Percentiles rank a stretch among this genome's conserved stretches.
These are phyloP conservation scores for Drosophila tsacasi DNA, from an alignment of 1,140 invertebrate species.

Conservation along the genomic window DNA sequence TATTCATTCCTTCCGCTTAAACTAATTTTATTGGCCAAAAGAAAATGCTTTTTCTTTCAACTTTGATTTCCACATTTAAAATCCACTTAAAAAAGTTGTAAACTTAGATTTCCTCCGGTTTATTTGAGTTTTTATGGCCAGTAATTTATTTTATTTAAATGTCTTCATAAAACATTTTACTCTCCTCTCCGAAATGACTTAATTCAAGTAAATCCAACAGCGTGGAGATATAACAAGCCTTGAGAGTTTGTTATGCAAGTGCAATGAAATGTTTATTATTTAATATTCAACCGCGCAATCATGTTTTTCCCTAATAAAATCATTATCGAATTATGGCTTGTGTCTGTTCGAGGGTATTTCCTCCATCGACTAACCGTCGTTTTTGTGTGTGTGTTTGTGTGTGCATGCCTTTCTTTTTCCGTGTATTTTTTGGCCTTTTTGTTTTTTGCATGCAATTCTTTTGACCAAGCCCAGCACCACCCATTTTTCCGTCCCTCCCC, in stretches of 20 bases:
- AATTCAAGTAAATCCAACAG: not conserved
- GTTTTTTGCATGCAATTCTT: slow-evolving; percentile 59
- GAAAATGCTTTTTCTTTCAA: not conserved
- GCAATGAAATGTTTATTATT: slow-evolving; percentile 37
- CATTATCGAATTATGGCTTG: slow-evolving; percentile 27
- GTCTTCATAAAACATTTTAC: not conserved
- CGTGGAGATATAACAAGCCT: slow-evolving; percentile 6
- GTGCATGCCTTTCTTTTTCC: slow-evolving; percentile 41
- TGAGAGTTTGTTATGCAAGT: slow-evolving; percentile 11
- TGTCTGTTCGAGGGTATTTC: slow-evolving; percentile 29
- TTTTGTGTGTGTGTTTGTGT: not conserved
- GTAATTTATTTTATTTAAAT: slow-evolving; percentile 9
- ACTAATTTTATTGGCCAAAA: not conserved
- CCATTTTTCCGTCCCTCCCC: slow-evolving; percentile 26
- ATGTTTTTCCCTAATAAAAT: slow-evolving; percentile 22
- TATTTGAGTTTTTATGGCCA: slow-evolving; percentile 1
- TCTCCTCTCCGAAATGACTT: not conserved
- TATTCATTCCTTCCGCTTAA: not conserved
- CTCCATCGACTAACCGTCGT: slow-evolving; percentile 14
- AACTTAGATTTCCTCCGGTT: not conserved
- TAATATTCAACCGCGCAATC: slow-evolving; percentile 25
- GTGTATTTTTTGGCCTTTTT: slow-evolving; percentile 19
- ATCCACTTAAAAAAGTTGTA: not conserved
- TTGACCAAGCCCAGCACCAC: slow-evolving; percentile 56
- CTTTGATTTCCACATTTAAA: slow-evolving; percentile 2